Base-by-base conservation (phyloP, 2,113 vertebrate genomes). In the Myanophis thanlyinensis region DNA sequence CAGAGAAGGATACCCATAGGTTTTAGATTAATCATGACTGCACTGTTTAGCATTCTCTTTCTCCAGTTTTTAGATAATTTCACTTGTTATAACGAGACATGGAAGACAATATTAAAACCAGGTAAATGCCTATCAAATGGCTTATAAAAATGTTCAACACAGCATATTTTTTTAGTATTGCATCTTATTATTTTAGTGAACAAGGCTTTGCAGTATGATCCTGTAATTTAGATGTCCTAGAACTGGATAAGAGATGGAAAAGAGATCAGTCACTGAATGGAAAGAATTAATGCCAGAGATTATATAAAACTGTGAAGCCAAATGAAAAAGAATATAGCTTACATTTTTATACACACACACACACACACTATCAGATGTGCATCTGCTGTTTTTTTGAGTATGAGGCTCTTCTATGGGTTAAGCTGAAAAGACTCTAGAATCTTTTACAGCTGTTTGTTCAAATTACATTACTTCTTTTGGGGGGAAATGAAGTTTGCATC, bases 101-200 rank as follows among this genome's bases (percentile, higher is more conserved):
- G 92, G 93, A 86, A 84, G 25, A 56, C 90, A 93, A 94, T 93
- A 92, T 94, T 89, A 90, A 96, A 80, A 48, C 62, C 18, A 86
- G 11, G 0, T 59, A 87, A 93, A 92, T 13, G 93, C 48, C 52
- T 93, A 85, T 93, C 87, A 5, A 90, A 67, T 89, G 92, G 90
- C 7, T 9, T 20, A 13, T 0, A 47, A 30, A 40, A 88, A 8
- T 35, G 89, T 56, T 94, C 89, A 89, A 1, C 35, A 23, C 59
- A 0, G 2, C 0, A 48, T n/a, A 18, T 56, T 92, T 52, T 47
- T 40, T n/a, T 87, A 93, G 73, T 48, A 93, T 35, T 23, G 56
- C 94, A 20, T 35, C 49, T 93, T 93, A 90, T 90, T 91, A 1
- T 67, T 91, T 91, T 1, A 2, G 47, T 23, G 35, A 95, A 93